phyloP scores from a whole-genome alignment of 2,888 invertebrate species.

The Eristalinus aeneus region DNA sequence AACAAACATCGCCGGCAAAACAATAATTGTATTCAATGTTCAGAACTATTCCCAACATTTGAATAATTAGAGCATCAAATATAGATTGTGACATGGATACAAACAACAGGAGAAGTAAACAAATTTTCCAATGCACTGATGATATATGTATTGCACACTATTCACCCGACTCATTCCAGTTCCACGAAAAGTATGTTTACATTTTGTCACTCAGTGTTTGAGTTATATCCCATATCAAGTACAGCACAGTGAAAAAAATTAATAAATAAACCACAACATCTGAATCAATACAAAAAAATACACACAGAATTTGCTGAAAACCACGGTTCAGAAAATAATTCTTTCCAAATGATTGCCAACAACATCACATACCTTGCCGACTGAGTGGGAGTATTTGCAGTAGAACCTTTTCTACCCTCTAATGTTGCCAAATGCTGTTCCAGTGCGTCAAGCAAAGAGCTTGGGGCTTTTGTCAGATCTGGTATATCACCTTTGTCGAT shows the following conservation, averaged over 20 bases:
- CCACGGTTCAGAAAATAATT: constrained; percentile 51
- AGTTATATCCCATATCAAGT: background rate
- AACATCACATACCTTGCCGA: constrained; percentile 85
- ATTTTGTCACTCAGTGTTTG: too few species aligned
- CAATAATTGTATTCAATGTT: too few species aligned
- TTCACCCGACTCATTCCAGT: too few species aligned
- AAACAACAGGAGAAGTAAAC: too few species aligned
- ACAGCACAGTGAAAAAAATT: constrained; percentile 32
- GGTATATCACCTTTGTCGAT: constrained; percentile 99
- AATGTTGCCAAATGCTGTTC: constrained; percentile 96
- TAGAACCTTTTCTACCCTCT: constrained; percentile 95
- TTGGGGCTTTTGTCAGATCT: constrained; percentile 98
- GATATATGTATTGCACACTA: too few species aligned
- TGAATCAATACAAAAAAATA: constrained; percentile 4
- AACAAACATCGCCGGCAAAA: too few species aligned
- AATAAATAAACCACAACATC: background rate
- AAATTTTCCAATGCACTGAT: too few species aligned
- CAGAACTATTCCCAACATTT: too few species aligned
- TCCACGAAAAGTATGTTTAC: too few species aligned
- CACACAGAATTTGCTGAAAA: constrained; percentile 30
- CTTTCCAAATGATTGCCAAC: background rate
- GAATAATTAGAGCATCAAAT: too few species aligned
- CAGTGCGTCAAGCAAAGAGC: constrained; percentile 96
- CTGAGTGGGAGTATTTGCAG: constrained; percentile 92
- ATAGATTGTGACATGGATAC: too few species aligned